These are phyloP conservation scores for Sapayoa aenigma DNA, from an alignment of 2,113 vertebrate species.

Conservation along the genomic window DNA sequence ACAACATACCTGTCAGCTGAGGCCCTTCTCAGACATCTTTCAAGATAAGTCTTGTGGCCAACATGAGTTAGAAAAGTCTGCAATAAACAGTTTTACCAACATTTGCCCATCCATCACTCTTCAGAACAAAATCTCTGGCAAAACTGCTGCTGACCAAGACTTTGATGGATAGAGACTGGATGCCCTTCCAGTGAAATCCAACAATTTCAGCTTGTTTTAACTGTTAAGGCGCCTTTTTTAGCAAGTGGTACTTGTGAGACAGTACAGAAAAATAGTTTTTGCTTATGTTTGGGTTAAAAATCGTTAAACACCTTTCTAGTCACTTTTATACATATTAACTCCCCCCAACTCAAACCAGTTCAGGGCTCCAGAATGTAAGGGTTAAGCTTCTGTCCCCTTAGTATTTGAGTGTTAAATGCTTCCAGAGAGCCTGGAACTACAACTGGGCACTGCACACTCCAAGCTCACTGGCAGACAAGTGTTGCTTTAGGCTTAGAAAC, in stretches of 20 bases:
- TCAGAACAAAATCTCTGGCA: not conserved
- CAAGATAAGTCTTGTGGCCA: not conserved
- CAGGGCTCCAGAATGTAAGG: not conserved
- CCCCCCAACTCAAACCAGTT: not conserved
- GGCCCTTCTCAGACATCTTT: not conserved
- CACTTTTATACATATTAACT: not conserved
- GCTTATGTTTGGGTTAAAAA: not conserved
- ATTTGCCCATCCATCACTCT: not conserved
- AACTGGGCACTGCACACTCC: conserved; percentile 17
- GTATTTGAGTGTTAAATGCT: not conserved
- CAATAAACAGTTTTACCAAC: not conserved
- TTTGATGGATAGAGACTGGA: conserved; percentile 27
- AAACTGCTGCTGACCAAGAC: not conserved
- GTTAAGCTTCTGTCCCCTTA: conserved; percentile 2
- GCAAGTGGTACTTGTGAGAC: not conserved
- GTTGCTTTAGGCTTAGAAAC: conserved; percentile 62
- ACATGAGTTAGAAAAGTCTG: not conserved
- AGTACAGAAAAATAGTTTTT: not conserved
- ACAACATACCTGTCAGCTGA: not conserved
- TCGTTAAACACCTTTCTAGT: not conserved
- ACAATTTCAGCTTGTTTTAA: conserved; percentile 6
- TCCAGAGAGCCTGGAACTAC: conserved; percentile 39
- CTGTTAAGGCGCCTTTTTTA: not conserved
- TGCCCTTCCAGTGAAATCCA: conserved; percentile 30
- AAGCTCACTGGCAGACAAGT: conserved; percentile 43